Conservation (phyloP, 2,113 vertebrate species). For the Opisthocomus hoazin region DNA sequence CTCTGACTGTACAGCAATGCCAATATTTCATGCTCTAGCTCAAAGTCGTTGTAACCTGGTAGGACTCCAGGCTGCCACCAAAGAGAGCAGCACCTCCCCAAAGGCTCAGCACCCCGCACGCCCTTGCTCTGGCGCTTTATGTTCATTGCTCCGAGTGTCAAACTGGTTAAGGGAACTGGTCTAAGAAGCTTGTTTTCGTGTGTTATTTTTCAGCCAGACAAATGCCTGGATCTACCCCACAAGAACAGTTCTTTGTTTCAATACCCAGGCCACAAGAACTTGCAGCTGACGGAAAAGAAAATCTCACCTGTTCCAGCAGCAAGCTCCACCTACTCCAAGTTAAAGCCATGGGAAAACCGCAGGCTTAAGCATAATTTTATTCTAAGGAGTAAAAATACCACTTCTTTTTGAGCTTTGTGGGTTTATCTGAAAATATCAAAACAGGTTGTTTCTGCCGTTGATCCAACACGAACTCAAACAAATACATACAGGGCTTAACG, state of each 20-base stretch:
- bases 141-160: neutral
- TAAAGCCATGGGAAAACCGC: neutral
- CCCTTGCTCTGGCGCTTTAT: neutral
- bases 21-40: neutral
- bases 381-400: neutral
- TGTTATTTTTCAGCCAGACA: neutral
- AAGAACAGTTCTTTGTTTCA: neutral
- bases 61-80: neutral
- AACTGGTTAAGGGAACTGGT: neutral
- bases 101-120: neutral
- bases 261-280: neutral
- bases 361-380: neutral
- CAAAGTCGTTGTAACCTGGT: neutral
- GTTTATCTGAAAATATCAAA: neutral
- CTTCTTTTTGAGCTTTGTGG: neutral
- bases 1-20: neutral
- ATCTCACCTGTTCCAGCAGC: neutral
- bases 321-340: neutral
- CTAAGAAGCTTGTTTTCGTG: neutral
- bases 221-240: neutral
- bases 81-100: neutral
- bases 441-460: neutral
- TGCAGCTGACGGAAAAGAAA: neutral
- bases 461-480: neutral
- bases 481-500: rapidly evolving